Evolutionary conservation across 2,888 invertebrate species (phyloP), one percentile per base, ranked within the genome.

Genomic region (Polymixis flavicincta): DNA sequence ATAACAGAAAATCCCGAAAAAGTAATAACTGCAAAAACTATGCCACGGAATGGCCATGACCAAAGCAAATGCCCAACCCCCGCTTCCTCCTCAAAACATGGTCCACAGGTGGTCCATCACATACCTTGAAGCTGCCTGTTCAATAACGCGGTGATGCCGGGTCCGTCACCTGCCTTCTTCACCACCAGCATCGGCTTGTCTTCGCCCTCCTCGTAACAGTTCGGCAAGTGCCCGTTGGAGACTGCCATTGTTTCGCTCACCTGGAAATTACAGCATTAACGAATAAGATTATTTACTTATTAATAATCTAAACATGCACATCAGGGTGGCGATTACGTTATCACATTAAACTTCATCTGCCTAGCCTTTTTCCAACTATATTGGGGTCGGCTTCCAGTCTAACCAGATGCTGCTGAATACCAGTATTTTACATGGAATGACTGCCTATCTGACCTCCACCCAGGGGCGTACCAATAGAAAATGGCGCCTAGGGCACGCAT

Each of bases 171-270:
- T 0, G 97, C 95, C 92, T 98, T 98, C 95, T 98, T 98, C 81
- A 98, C 97, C 67, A 98, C 97, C 88, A 98, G 95, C 97, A 98
- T 97, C 28, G 98, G 98, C 89, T 98, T 98, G 87, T 98, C 98
- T 88, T 98, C 98, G 19, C 97, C 97, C 89, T 98, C 98, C 82
- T 98, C 97, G 91, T 97, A 97, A 78, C 97, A 97, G 92, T 98
- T 97, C 71, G 98, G 97, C 84, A 98, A 93, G 92, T 98, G 98
- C 70, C 97, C 98, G 93, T 98, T 98, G 91, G 97, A 97, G 37
- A 97, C 97, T 50, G 97, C 97, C 97, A 98, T 98, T 71, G 98
- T 98, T 95, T 98, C 98, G 95, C 98, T 98, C 89, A 98, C 98
- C 98, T 98, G 94, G 8, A 94, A 48, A 50, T 70, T 22, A 59